Percentiles rank a stretch among this genome's conserved stretches.
Conservation (phyloP, 2,797 vertebrate genomes). For the Girardinus metallicus region DNA sequence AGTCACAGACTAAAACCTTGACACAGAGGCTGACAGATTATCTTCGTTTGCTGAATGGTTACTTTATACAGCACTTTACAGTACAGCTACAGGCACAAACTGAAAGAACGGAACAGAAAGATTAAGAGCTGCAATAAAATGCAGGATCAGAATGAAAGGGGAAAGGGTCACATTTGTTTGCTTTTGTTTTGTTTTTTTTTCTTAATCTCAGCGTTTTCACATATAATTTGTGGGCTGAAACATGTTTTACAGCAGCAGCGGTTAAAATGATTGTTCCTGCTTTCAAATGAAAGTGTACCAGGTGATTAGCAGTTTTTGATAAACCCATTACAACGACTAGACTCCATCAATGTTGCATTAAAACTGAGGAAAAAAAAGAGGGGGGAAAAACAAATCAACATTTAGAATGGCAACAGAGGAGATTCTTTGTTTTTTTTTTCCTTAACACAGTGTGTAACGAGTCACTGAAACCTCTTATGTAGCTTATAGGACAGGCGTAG, state of each 20-base stretch:
- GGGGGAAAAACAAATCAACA: constrained; percentile 47
- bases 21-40: constrained; percentile 73
- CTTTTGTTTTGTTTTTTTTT: constrained; percentile 11
- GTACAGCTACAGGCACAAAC: constrained; percentile 81
- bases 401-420: constrained; percentile 52
- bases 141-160: constrained; percentile 54
- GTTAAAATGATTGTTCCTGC: not conserved
- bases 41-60: constrained; percentile 72
- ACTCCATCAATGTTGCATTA: constrained; percentile 51
- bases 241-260: constrained; percentile 11
- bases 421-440: constrained; percentile 53
- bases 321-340: constrained; percentile 48
- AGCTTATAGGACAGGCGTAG: constrained; percentile 58
- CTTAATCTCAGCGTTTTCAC: constrained; percentile 18
- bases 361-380: constrained; percentile 39
- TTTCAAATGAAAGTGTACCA: constrained; percentile 22
- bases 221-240: constrained; percentile 29
- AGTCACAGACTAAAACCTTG: constrained; percentile 73
- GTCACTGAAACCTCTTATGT: constrained; percentile 53
- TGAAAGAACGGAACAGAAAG: constrained; percentile 55
- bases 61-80: constrained; percentile 80
- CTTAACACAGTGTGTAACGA: constrained; percentile 71
- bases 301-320: constrained; percentile 33
- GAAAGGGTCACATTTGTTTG: constrained; percentile 40
- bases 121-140: constrained; percentile 28